These are phyloP conservation scores for Acanthopagrus latus DNA, from an alignment of 2,797 vertebrate genomes.

Conservation along the genomic window DNA sequence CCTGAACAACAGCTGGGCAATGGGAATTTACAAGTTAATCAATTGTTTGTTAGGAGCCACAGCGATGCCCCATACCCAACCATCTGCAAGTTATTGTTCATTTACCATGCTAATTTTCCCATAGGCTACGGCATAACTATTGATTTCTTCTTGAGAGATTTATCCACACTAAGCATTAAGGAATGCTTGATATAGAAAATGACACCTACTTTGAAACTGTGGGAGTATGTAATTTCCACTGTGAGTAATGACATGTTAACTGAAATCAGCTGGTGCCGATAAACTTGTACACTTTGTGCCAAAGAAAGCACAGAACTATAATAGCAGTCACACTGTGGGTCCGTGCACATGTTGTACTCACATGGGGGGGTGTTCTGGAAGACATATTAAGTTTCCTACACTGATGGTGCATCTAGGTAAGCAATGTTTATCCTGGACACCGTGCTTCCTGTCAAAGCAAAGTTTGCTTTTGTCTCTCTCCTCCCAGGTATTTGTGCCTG, in stretches of 20 bases:
- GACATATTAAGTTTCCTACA: slow-evolving; percentile 62
- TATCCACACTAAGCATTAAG: slow-evolving; percentile 56
- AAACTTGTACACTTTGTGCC: slow-evolving; percentile 16
- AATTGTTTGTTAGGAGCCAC: slow-evolving; percentile 87
- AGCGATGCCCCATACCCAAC: slow-evolving; percentile 78
- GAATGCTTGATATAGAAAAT: slow-evolving; percentile 56
- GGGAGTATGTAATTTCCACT: slow-evolving; percentile 25
- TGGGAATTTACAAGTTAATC: slow-evolving; percentile 89
- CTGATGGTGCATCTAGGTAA: slow-evolving; percentile 54
- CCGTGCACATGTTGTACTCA: slow-evolving; percentile 29
- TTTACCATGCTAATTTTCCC: slow-evolving; percentile 85
- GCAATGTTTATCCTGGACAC: slow-evolving; percentile 68
- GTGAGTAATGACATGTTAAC: slow-evolving; percentile 18
- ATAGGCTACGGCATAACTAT: slow-evolving; percentile 75
- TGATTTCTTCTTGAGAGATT: slow-evolving; percentile 74
- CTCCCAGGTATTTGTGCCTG: slow-evolving; percentile 71
- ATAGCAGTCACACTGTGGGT: slow-evolving; percentile 33
- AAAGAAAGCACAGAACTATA: slow-evolving; percentile 45
- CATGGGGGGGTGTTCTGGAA: slow-evolving; percentile 18
- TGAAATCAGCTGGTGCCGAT: slow-evolving; percentile 5
- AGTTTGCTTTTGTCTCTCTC: slow-evolving; percentile 65
- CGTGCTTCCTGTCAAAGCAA: slow-evolving; percentile 70
- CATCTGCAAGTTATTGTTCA: slow-evolving; percentile 87
- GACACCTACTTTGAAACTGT: slow-evolving; percentile 38
- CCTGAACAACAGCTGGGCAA: slow-evolving; percentile 88